Conservation (phyloP, 2,888 invertebrate species). For the Brachynemurus nebulosus region DNA sequence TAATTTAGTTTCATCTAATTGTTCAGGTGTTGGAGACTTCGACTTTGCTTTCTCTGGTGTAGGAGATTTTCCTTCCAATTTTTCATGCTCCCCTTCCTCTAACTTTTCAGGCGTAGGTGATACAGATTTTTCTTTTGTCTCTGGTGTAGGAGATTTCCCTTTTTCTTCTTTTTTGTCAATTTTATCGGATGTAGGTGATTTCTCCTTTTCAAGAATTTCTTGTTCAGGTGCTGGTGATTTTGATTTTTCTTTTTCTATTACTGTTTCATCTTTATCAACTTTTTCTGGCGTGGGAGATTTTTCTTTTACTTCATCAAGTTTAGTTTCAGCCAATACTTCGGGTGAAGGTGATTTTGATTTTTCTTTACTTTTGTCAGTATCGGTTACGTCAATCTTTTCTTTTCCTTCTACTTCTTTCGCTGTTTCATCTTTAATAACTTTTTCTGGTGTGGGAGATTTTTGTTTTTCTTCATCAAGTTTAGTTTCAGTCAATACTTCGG, state of each 20-base stretch:
- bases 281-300: slow-evolving; percentile 9
- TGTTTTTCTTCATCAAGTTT: not conserved
- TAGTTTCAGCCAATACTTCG: slow-evolving; percentile 3
- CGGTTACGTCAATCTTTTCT: slow-evolving; percentile 1
- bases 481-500: slow-evolving; percentile 4
- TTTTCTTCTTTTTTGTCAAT: not conserved
- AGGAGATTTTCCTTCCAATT: not conserved
- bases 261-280: not conserved
- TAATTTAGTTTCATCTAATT: slow-evolving; percentile 16
- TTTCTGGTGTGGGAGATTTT: slow-evolving; percentile 2
- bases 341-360: slow-evolving; percentile 14
- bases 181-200: slow-evolving; percentile 12
- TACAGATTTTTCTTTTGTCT: not conserved
- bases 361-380: not conserved
- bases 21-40: slow-evolving; percentile 13
- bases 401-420: not conserved
- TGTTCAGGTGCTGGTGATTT: slow-evolving; percentile 26
- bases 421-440: not conserved
- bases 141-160: not conserved
- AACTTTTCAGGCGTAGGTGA: slow-evolving; percentile 1
- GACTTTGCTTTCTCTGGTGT: slow-evolving; percentile 11
- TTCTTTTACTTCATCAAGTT: too few species aligned
- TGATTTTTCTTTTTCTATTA: slow-evolving; percentile 13
- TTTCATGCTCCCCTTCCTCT: not conserved
- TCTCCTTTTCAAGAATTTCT: slow-evolving; percentile 19